Base-by-base conservation (phyloP, 2,113 vertebrate species). In the Syngnathus scovelli region DNA sequence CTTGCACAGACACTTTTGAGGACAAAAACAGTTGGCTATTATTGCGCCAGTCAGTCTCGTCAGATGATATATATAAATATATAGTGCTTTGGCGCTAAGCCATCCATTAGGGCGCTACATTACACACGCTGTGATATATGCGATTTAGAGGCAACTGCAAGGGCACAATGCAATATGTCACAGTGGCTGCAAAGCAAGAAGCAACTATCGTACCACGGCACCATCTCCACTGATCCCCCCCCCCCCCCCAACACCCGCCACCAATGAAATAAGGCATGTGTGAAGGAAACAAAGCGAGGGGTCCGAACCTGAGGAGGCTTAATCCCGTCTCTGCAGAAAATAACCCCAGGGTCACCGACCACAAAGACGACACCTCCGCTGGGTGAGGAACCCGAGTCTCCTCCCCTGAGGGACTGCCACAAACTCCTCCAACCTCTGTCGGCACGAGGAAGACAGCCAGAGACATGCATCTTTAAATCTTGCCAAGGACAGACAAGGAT, bases 261-360 rank as follows among this genome's bases (percentile, higher is more conserved):
- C 6, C 7, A 7, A 55, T 72, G 59, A 78, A 81, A 83, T 58
- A 69, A 48, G 43, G 63, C 74, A 58, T 72, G 81, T 82, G 74
- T 78, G 51, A 60, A 73, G 76, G 41, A 84, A 79, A 87, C 84
- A 89, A 89, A 87, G 83, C 80, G 44, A 69, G 76, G 76, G 75
- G 76, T 82, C 83, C 86, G 64, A 86, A 88, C 83, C 85, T 82
- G 77, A 83, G 83, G 68, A 64, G 80, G 70, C 77, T 78, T 90
- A 90, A 90, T 89, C 86, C 85, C 37, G 36, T 82, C 78, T 78
- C 73, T 71, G 78, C 68, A 78, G 78, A 83, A 86, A 85, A 85
- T 66, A 80, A 62, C 77, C 74, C 58, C 74, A 13, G 76, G 76
- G 75, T 86, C 85, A 81, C 83, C 67, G 76, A 70, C 74, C 77